A percentile compares a stretch with the other conserved stretches of the same genome.
phyloP scores from a whole-genome alignment of 2,888 invertebrate species.

The Margaritifera margaritifera region DNA sequence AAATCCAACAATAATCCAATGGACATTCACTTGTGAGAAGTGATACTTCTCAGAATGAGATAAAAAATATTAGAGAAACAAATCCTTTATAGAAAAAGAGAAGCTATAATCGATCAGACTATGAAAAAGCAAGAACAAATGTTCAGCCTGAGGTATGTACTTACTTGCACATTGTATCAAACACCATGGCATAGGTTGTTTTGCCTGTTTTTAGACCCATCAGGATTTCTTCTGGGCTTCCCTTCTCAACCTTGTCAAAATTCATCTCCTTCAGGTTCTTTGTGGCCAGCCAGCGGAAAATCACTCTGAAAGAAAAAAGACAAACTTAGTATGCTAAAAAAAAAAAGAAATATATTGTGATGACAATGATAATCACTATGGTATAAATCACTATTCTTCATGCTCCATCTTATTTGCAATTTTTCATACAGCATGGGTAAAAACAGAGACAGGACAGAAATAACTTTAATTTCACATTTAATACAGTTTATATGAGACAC shows the following conservation, averaged over 20 bases:
- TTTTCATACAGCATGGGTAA: too few species aligned
- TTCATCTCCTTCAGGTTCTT: conserved; percentile 72
- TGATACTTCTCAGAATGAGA: too few species aligned
- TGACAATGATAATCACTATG: background rate
- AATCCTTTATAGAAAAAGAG: too few species aligned
- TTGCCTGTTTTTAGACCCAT: conserved; percentile 71
- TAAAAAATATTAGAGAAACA: too few species aligned
- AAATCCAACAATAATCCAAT: too few species aligned
- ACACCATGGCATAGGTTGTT: conserved; percentile 73
- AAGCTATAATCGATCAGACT: background rate
- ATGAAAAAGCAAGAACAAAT: background rate
- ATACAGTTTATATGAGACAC: too few species aligned
- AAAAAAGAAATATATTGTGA: too few species aligned
- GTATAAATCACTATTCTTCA: too few species aligned
- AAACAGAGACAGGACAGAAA: too few species aligned
- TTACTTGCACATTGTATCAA: conserved; percentile 73
- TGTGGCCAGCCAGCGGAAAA: conserved; percentile 73
- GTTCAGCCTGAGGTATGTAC: conserved; percentile 19
- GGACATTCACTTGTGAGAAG: too few species aligned
- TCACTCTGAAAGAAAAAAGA: conserved; percentile 64
- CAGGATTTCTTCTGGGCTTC: conserved; percentile 72
- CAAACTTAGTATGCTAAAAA: background rate
- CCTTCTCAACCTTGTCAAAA: conserved; percentile 68
- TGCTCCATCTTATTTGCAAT: too few species aligned
- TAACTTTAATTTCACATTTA: too few species aligned